Conservation (phyloP, 2,888 invertebrate genomes). For the Vannuccia rotundouncinata region DNA sequence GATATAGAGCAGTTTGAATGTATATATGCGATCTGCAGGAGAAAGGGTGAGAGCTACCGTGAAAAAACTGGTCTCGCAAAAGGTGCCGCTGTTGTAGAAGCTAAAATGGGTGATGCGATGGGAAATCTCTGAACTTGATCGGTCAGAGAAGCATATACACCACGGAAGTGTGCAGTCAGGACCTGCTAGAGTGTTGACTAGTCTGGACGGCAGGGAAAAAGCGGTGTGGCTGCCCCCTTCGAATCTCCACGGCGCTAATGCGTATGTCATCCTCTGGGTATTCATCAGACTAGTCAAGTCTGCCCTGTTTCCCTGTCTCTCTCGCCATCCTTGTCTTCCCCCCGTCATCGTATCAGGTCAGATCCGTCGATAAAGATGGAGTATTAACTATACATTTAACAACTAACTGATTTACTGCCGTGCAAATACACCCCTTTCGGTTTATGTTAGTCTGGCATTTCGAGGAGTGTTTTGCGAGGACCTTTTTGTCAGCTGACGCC, state of each 20-base stretch:
- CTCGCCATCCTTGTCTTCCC: no score
- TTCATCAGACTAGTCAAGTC: no score
- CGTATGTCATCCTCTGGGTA: neutral
- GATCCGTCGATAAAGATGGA: no score
- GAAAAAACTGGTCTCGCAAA: neutral
- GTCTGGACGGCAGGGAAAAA: no score
- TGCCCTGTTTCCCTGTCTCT: no score
- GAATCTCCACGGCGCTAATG: neutral
- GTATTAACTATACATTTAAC: no score
- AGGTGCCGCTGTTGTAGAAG: neutral
- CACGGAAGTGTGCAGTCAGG: no score
- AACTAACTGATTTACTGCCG: no score
- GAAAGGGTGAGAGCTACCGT: neutral
- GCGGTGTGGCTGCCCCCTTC: neutral
- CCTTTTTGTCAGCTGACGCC: conserved; percentile 5
- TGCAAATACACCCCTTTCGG: neutral
- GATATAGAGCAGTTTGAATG: neutral
- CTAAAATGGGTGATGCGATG: neutral
- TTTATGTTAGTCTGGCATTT: neutral
- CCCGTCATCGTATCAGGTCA: no score
- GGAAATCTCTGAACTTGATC: neutral
- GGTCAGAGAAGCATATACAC: neutral
- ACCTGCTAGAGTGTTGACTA: no score
- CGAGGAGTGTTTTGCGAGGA: neutral
- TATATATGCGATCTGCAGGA: neutral